Base-by-base conservation (phyloP, 1,140 invertebrate species). In the Drosophila subobscura region DNA sequence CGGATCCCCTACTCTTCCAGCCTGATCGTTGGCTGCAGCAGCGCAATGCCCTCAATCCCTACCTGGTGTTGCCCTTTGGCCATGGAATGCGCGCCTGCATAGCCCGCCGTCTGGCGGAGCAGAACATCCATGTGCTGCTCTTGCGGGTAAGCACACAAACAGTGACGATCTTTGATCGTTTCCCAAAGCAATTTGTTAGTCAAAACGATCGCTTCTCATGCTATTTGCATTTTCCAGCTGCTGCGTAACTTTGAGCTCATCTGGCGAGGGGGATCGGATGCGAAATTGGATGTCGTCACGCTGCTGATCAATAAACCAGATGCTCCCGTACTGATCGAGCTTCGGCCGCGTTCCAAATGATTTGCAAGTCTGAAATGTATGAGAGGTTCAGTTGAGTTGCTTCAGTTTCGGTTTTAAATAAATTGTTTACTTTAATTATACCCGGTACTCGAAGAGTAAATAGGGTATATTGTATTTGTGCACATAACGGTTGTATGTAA, bases 61-160 rank as follows among this genome's bases (percentile, higher is more conserved):
- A 95, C 91, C 91, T 96, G 2, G 93, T 95, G 3, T 85, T 98
- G 45, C 97, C 97, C 0, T 99, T 98, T 92, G 97, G 97, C 1
- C 96, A 97, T 91, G 98, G 98, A 0, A 94, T 96, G 22, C 93
- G 98, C 61, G 94, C 96, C 7, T 99, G 98, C 77, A 96, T 98
- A 49, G 97, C 97, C 2, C 93, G 96, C 83, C 93, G 97, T 86
- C 92, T 98, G 47, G 97, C 97, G 5, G 97, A 98, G 85, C 97
- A 98, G 91, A 97, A 97, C 91, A 95, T 98, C 81, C 94, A 95
- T 70, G 93, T 96, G 14, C 93, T 96, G n/a, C 79, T 97, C 5
- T 92, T 97, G 37, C 94, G 94, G 91, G 96, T 97, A 94, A 92
- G 92, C 92, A 54, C 20, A 50, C 29, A 29, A 27, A 20, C 50